Evolutionary conservation across 2,888 invertebrate genomes (phyloP), one percentile per base, ranked within the genome.

Genomic region (Griposia aprilina): DNA sequence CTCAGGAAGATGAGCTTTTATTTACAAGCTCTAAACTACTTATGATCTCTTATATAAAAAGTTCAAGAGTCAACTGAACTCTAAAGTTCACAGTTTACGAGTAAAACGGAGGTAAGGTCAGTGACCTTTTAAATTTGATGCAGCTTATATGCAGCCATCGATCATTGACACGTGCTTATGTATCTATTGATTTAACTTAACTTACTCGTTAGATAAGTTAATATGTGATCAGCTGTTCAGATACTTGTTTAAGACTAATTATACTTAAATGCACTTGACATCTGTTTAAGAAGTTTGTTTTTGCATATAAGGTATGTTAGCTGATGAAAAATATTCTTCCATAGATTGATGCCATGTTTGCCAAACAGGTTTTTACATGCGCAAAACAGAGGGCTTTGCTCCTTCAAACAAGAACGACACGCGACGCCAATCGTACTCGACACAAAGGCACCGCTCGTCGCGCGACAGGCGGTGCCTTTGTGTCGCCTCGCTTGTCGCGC

Each of bases 61-160:
- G 69, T 80, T 68, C 79, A 57, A 45, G 23, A 36, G 65, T 59
- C 26, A 15, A 60, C 8, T 74, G 86, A 83, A 72, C 83, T 74
- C 48, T 55, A 69, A 59, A 69, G 30, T 82, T 83, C 63, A 71
- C 23, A 74, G 60, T 66, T 82, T 52, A 67, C 41, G 52, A 72
- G 65, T 50, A 36, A 11, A n/a, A 17, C 11, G 13, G 59, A 23
- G 36, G 30, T 41, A 10, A 69, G 62, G 57, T 75, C 84, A 67
- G 5, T 13, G 59, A 83, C 48, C 83, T 65, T 6, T 26, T 8
- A 26, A 52, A 65, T 72, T 60, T 0, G 15, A 74, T 78, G 78
- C 78, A 82, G 50, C 74, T 69, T 57, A 41, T 60, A 50, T 57
- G 69, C 17, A 4, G 17, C 41, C 45, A 59, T 68, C 48, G 5